Percentiles rank a stretch among this genome's conserved stretches.
These are phyloP conservation scores for Drosophila austrosaltans DNA, from an alignment of 2,888 invertebrate species.

Conservation along the genomic window DNA sequence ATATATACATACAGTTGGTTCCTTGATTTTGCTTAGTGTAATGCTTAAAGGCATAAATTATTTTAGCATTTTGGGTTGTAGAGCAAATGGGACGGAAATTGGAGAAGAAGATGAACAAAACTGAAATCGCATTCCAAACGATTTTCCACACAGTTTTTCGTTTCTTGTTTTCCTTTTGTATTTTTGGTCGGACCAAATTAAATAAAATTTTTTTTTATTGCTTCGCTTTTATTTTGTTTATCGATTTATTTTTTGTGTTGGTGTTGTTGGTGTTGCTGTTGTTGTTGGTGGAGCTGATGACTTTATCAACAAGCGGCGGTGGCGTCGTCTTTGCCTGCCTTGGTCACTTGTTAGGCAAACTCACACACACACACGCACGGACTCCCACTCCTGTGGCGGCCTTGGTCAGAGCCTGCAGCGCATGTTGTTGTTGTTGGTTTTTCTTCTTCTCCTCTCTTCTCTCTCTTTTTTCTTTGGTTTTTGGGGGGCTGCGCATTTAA, in stretches of 20 bases:
- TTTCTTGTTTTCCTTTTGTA: conserved; percentile 16
- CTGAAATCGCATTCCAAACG: conserved; percentile 14
- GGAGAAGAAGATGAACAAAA: background rate
- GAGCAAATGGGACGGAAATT: conserved; percentile 61
- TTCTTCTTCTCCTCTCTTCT: background rate
- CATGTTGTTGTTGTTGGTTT: conserved; percentile 35
- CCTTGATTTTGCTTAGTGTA: background rate
- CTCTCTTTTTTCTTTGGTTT: background rate
- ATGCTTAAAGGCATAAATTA: conserved; percentile 48
- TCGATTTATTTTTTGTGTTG: conserved; percentile 55
- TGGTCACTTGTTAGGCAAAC: conserved; percentile 58
- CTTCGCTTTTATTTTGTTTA: conserved; percentile 57
- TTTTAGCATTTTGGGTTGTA: conserved; percentile 50
- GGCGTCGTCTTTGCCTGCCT: conserved; percentile 30
- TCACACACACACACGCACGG: conserved; percentile 8
- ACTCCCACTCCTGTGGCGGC: conserved; percentile 9
- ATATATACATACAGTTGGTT: no score
- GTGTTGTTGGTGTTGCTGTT: background rate
- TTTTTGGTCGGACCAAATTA: conserved; percentile 27
- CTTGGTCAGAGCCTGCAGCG: conserved; percentile 60
- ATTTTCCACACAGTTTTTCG: background rate
- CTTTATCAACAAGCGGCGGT: conserved; percentile 60
- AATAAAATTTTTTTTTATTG: conserved; percentile 14
- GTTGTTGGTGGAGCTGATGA: conserved; percentile 48
- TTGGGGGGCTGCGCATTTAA: conserved; percentile 68